Evolutionary conservation across 2,797 vertebrate species (phyloP).

Genomic region (Melanotaenia maccullochi): DNA sequence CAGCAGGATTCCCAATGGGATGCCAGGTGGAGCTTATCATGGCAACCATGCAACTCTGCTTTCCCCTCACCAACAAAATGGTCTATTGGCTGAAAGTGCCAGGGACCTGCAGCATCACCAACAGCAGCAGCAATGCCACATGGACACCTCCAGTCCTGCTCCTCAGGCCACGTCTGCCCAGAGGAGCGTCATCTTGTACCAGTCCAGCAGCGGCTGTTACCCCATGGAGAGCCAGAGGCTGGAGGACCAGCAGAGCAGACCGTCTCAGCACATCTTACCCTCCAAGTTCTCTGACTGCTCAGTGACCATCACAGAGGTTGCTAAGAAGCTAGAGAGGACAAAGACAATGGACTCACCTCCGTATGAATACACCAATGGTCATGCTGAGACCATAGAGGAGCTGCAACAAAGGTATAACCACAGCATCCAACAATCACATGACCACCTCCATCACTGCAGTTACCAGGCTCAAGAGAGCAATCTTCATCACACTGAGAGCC

Average conservation of each 20-base stretch:
- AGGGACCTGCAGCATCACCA: constrained; percentile 76
- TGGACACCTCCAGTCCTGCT: constrained; percentile 56
- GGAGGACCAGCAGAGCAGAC: constrained; percentile 67
- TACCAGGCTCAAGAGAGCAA: constrained; percentile 56
- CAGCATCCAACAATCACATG: constrained; percentile 46
- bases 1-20: constrained; percentile 51
- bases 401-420: constrained; percentile 56
- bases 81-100: constrained; percentile 53
- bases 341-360: constrained; percentile 77
- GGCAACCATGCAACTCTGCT: constrained; percentile 52
- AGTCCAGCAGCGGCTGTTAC: constrained; percentile 83
- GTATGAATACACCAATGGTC: constrained; percentile 67
- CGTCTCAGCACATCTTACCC: constrained; percentile 31
- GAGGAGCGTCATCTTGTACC: constrained; percentile 86
- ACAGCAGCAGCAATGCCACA: constrained; percentile 66
- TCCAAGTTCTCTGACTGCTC: constrained; percentile 72
- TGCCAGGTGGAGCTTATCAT: constrained; percentile 53
- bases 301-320: constrained; percentile 78
- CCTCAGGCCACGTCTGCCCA: constrained; percentile 73
- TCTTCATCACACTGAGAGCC: constrained; percentile 58
- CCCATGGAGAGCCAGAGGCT: constrained; percentile 76
- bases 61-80: constrained; percentile 66
- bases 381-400: constrained; percentile 53
- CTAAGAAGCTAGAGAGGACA: constrained; percentile 79
- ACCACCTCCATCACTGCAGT: constrained; percentile 57